phyloP scores from a whole-genome alignment of 1,140 invertebrate genomes.

The Drosophila punjabiensis region DNA sequence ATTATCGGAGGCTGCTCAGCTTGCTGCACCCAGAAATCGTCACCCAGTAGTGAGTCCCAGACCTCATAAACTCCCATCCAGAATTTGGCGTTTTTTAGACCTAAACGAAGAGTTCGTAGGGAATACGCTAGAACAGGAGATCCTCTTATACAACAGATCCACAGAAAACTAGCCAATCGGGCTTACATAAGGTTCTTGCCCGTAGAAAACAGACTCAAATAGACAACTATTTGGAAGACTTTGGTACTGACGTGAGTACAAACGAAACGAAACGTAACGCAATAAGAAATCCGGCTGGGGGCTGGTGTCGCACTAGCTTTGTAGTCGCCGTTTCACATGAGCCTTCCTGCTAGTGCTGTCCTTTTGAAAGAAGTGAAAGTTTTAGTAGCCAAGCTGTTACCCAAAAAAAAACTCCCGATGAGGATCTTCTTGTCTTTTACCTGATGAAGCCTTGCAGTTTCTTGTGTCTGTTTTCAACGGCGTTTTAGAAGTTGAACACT shows the following conservation, averaged over 20 bases:
- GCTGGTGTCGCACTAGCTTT: constrained; percentile 2
- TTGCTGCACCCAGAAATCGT: neutral
- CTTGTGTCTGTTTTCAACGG: no score
- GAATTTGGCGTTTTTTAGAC: neutral
- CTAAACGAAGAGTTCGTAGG: neutral
- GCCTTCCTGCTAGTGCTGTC: neutral
- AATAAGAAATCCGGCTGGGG: neutral
- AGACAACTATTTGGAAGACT: neutral
- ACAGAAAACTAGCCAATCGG: no score
- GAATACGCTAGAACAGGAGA: constrained; percentile 2
- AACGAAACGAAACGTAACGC: constrained; percentile 7
- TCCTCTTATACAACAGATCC: no score
- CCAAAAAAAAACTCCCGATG: no score
- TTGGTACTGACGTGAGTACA: constrained; percentile 6
- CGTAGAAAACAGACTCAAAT: no score
- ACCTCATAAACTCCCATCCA: neutral
- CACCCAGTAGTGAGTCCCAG: no score
- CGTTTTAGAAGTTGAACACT: no score
- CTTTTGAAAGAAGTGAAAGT: neutral
- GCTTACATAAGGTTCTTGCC: no score
- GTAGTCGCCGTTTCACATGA: neutral
- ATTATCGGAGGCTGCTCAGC: neutral
- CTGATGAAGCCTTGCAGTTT: no score
- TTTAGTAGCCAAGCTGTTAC: neutral
- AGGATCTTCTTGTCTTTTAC: no score